Evolutionary conservation across 2,888 invertebrate genomes (phyloP), one percentile per base, ranked within the genome.

Genomic region (Elegia similella): DNA sequence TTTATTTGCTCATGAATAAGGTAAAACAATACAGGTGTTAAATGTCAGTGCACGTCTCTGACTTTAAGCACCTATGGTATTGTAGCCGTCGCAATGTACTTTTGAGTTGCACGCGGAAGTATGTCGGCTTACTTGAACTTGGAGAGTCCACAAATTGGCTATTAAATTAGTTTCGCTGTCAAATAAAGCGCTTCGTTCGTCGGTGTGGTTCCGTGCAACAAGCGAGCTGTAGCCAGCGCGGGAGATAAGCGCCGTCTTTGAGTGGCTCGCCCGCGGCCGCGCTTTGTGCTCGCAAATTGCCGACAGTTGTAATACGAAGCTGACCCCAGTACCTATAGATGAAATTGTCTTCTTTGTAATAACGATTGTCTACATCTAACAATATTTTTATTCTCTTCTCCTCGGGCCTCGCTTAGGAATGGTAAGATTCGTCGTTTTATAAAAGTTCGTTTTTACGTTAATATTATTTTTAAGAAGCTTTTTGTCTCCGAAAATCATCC

Each of bases 211-310:
- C 29, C 5, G 29, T 10, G 12, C 46, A 46, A 46, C 23, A n/a
- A 46, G 15, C 15, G 43, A 23, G n/a, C n/a, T 5, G 23, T 23
- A 23, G 38, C 38, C 38, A 3, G 12, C 38, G 8, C 34, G 34
- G 30, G 5, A 32, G 48, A 32, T 48, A 48, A 48, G 30, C 32
- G 8, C 7, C 48, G 32, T 30, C 32, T 15, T 32, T 48, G 48
- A 23, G 23, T 16, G 15, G 7, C 15, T 16, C 15, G 42, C 42
- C 42, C 47, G 48, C 48, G 48, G 15, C 48, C 46, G 46, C 48
- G 48, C 48, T 48, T 48, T 48, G 32, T 30, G 16, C 32, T 32
- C 48, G 32, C 48, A 32, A 48, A 48, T 48, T 48, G 48, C 32
- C 15, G 32, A 48, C 48, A 48, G 32, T 23, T 23, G 10, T 32